Conservation (phyloP, 2,797 vertebrate genomes). For the Coluber constrictor region DNA sequence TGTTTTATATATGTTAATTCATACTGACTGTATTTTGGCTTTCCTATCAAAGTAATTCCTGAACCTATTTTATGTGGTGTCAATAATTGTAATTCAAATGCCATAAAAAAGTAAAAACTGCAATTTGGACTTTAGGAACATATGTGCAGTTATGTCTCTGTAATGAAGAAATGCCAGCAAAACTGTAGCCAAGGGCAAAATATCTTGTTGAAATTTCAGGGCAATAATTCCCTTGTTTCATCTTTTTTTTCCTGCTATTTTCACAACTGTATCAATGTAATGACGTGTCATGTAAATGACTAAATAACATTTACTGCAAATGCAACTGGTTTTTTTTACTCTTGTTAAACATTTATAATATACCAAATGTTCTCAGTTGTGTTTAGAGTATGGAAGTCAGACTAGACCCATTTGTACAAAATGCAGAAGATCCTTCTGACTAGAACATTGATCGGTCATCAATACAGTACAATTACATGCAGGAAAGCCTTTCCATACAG, state of each 20-base stretch:
- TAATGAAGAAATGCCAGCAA: conserved; percentile 26
- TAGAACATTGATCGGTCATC: neutral
- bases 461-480: neutral
- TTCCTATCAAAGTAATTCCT: neutral
- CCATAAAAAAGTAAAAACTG: conserved; percentile 12
- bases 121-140: fast-evolving
- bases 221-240: conserved; percentile 13
- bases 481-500: neutral
- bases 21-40: neutral
- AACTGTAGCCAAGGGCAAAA: conserved; percentile 12
- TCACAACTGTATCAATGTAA: conserved; percentile 36
- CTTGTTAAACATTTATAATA: conserved; percentile 12
- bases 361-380: neutral
- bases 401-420: neutral
- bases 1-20: conserved; percentile 7
- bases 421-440: neutral
- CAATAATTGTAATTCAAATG: conserved; percentile 19
- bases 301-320: neutral
- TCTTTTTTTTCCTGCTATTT: neutral
- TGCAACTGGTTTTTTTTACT: neutral
- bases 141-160: conserved; percentile 8
- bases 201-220: conserved; percentile 11
- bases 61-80: neutral
- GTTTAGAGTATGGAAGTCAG: neutral
- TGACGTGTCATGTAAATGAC: neutral